Conservation (phyloP, 2,113 vertebrate genomes). For the Labeo rohita region DNA sequence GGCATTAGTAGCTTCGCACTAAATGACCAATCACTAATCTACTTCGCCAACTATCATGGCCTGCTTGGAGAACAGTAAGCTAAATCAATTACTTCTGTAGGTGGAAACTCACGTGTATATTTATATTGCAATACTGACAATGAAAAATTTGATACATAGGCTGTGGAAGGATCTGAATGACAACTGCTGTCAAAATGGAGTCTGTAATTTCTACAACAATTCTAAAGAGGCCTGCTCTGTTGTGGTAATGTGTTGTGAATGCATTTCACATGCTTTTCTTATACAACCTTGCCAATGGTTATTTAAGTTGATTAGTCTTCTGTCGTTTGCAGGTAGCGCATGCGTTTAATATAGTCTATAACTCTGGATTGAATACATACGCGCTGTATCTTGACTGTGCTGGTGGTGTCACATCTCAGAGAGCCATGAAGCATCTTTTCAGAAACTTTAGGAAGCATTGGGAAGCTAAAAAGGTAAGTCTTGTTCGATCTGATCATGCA, state of each 20-base stretch:
- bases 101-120: background rate
- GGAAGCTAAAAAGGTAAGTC: slow-evolving; percentile 53
- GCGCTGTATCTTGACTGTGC: slow-evolving; percentile 77
- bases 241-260: slow-evolving; percentile 54
- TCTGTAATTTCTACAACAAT: slow-evolving; percentile 75
- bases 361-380: slow-evolving; percentile 75
- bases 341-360: slow-evolving; percentile 70
- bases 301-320: background rate
- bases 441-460: slow-evolving; percentile 62
- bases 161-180: slow-evolving; percentile 76
- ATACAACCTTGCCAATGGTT: background rate
- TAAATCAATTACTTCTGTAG: background rate
- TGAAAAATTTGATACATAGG: slow-evolving; percentile 51
- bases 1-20: slow-evolving; percentile 73
- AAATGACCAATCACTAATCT: slow-evolving; percentile 77
- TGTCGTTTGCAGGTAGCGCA: slow-evolving; percentile 61
- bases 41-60: slow-evolving; percentile 80
- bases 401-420: slow-evolving; percentile 66
- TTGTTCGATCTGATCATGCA: background rate
- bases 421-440: slow-evolving; percentile 72
- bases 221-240: slow-evolving; percentile 60
- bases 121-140: background rate
- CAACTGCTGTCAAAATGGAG: slow-evolving; percentile 72
- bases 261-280: background rate
- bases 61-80: slow-evolving; percentile 79